phyloP scores from a whole-genome alignment of 1,140 invertebrate genomes.

The Penaeus indicus region DNA sequence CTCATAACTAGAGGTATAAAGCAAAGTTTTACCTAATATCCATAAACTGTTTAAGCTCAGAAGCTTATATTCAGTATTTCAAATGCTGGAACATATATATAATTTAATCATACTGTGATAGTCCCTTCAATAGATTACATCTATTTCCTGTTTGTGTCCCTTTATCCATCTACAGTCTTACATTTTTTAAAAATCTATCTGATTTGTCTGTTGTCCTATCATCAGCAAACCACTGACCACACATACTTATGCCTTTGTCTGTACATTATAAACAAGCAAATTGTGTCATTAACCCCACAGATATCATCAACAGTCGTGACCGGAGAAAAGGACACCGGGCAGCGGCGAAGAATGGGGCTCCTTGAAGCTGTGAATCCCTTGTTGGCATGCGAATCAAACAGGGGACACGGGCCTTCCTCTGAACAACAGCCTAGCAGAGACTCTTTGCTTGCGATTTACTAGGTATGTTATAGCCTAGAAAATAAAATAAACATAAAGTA shows the following conservation, averaged over 20 bases:
- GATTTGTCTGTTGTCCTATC: too few relatives aligned
- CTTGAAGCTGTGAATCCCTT: conserved; percentile 68
- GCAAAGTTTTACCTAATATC: too few relatives aligned
- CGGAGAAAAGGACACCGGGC: conserved; percentile 71
- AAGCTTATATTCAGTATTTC: too few relatives aligned
- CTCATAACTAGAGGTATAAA: neutral
- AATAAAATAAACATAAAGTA: neutral
- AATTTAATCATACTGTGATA: too few relatives aligned
- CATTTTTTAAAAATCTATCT: too few relatives aligned
- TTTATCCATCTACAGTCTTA: too few relatives aligned
- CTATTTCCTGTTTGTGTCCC: too few relatives aligned
- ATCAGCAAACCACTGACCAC: neutral
- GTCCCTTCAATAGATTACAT: too few relatives aligned
- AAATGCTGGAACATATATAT: too few relatives aligned
- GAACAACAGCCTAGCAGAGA: conserved; percentile 70
- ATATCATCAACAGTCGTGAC: conserved; percentile 71
- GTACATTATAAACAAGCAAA: conserved; percentile 70
- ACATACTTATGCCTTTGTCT: conserved; percentile 69
- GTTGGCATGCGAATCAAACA: conserved; percentile 70
- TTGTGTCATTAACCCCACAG: conserved; percentile 72
- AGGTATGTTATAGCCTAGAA: conserved; percentile 67
- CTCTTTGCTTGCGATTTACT: conserved; percentile 69
- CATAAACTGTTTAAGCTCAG: too few relatives aligned
- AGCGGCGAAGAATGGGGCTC: conserved; percentile 69
- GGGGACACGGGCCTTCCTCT: conserved; percentile 70